Evolutionary conservation across 2,113 vertebrate genomes (phyloP).

Genomic region (Natator depressus): DNA sequence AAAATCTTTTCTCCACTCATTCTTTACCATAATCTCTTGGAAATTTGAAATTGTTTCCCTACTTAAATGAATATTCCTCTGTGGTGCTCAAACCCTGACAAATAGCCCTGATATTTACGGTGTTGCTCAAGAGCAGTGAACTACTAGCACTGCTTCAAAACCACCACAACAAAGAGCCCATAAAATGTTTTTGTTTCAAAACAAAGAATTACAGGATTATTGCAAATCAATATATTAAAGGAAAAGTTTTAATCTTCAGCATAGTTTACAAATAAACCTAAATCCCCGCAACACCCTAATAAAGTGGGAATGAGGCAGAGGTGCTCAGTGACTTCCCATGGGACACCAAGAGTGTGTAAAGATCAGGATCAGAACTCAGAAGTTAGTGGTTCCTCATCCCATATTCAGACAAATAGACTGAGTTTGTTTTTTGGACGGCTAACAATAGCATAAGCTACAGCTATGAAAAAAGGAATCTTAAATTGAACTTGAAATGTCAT

Average conservation of each 20-base stretch:
- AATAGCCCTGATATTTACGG: conserved; percentile 28
- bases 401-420: neutral
- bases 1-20: neutral
- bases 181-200: conserved; percentile 15
- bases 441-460: conserved; percentile 40
- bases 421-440: conserved; percentile 12
- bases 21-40: neutral
- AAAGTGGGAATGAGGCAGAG: neutral
- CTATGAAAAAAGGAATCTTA: conserved; percentile 33
- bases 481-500: conserved; percentile 33
- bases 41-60: neutral
- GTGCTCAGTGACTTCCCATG: neutral
- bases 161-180: conserved; percentile 5
- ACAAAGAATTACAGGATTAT: conserved; percentile 19
- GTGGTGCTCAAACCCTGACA: neutral
- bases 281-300: neutral
- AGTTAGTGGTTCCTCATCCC: neutral
- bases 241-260: neutral
- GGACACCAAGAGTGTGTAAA: neutral
- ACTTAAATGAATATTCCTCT: conserved; percentile 2
- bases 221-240: neutral
- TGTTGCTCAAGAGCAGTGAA: conserved; percentile 19
- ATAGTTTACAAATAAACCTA: neutral
- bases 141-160: conserved; percentile 18
- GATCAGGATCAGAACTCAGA: neutral